A percentile compares a stretch with the other conserved stretches of the same genome.
Conservation (phyloP, 2,888 invertebrate species). For the Corythucha ciliata region DNA sequence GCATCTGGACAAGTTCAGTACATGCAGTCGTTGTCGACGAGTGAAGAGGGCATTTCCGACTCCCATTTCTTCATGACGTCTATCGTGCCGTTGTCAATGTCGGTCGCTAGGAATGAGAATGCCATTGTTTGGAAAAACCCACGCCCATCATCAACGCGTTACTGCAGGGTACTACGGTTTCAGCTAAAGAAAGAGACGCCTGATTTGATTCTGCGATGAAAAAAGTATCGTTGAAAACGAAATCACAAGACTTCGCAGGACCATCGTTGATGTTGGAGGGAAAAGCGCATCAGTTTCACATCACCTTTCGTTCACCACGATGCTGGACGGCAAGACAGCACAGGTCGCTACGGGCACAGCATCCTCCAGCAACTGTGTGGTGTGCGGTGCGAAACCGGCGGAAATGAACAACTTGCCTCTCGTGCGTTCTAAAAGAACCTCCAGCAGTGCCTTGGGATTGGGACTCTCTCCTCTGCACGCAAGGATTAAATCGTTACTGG, state of each 20-base stretch:
- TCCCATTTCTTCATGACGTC: not conserved
- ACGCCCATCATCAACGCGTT: slow-evolving; percentile 35
- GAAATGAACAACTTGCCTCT: slow-evolving; percentile 18
- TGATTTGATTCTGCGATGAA: slow-evolving; percentile 20
- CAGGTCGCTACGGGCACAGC: slow-evolving; percentile 20
- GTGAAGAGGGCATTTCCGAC: not conserved
- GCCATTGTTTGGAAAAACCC: slow-evolving; percentile 38
- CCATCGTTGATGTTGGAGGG: not conserved
- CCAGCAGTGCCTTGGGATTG: no score
- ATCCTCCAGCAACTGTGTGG: slow-evolving; percentile 14
- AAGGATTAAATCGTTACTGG: slow-evolving; percentile 10
- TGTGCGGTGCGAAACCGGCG: slow-evolving; percentile 9
- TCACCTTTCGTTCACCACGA: slow-evolving; percentile 16
- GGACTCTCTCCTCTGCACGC: slow-evolving; percentile 14
- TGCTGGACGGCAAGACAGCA: slow-evolving; percentile 25
- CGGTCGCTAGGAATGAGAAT: slow-evolving; percentile 18
- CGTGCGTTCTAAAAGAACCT: no score
- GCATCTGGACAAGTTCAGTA: not conserved
- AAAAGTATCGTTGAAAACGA: slow-evolving; percentile 11
- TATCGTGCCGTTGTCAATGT: not conserved
- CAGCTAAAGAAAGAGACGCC: slow-evolving; percentile 36
- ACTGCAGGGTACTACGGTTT: slow-evolving; percentile 37
- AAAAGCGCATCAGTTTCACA: not conserved
- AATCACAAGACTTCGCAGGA: slow-evolving; percentile 3
- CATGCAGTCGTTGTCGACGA: not conserved